Base-by-base conservation (phyloP, 1,140 invertebrate genomes). In the Zaprionus ornatus region DNA sequence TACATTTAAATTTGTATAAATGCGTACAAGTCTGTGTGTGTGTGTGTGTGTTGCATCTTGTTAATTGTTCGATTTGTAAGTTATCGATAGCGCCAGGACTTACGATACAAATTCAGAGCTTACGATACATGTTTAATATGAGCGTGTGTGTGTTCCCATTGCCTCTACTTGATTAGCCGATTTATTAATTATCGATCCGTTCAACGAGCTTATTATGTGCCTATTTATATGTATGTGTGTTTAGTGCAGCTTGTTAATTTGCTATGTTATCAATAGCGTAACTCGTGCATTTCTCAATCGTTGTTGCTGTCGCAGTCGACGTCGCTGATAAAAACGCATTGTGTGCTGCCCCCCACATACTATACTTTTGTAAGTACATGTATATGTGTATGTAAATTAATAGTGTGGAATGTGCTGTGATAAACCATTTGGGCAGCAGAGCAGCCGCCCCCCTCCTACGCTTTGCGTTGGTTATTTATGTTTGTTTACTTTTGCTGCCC, bases 1-100 rank as follows among this genome's bases (percentile, higher is more conserved):
- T 35, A 50, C 25, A 55, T 10, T 6, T n/a, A 55, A 25, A 9
- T 25, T n/a, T n/a, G 23, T 15, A 27, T 27, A 12, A 9, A 27
- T 35, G 15, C n/a, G 4, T 42, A 29, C 29, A 32, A 32, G 29
- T 19, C 15, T 52, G 17, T 50, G 23, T 10, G 42, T 32, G 10
- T 29, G 19, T 37, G 13, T 25, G 52, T 64, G 50, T 66, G 55
- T 23, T 79, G 50, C 42, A 72, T 45, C 29, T 50, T 61, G 55
- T 57, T 79, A 82, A 83, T 80, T 73, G 77, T 52, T 73, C 52
- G 73, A 60, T 57, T 66, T 48, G 56, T 52, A 40, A 27, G 40
- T 29, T 56, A 61, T n/a, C 37, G 80, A 82, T 82, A 80, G 15
- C 15, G 15, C 5, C 37, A 40, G n/a, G 7, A 7, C n/a, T 45